These are phyloP conservation scores for Hapalemur alaotrensis DNA, from an alignment of 2,797 vertebrate species.

Conservation along the genomic window DNA sequence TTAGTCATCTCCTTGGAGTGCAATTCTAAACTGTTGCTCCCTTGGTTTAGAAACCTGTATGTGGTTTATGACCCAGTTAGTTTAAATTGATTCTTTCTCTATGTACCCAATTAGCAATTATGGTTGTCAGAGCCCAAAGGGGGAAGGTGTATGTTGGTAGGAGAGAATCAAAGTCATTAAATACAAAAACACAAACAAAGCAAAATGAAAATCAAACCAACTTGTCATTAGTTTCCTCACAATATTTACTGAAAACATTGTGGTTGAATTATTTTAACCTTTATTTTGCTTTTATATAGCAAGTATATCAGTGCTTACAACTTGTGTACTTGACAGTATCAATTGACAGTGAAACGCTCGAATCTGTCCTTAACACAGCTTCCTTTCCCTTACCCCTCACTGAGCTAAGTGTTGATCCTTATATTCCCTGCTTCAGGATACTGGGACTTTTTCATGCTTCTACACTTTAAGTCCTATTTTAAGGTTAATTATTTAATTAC, in stretches of 20 bases:
- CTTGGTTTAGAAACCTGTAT: conserved; percentile 55
- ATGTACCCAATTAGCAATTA: conserved; percentile 60
- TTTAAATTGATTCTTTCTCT: conserved; percentile 70
- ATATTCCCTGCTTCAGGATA: neutral
- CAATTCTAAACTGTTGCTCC: conserved; percentile 58
- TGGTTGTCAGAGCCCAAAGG: conserved; percentile 50
- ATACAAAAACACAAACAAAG: conserved; percentile 45
- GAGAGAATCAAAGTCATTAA: conserved; percentile 35
- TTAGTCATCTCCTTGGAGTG: conserved; percentile 60
- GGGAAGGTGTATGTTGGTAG: conserved; percentile 20
- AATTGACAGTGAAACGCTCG: neutral
- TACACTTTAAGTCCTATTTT: neutral
- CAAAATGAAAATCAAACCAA: conserved; percentile 2
- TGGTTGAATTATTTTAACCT: neutral
- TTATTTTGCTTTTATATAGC: neutral
- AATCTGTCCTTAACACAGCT: neutral
- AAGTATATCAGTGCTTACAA: neutral
- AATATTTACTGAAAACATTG: neutral
- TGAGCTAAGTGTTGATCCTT: neutral
- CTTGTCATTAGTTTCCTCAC: neutral
- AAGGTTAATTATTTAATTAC: neutral
- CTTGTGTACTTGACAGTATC: neutral
- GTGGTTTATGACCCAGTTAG: conserved; percentile 69
- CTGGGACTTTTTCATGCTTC: neutral
- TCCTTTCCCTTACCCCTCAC: neutral